Base-by-base conservation (phyloP, 2,888 invertebrate genomes). In the Drosophila monieri region DNA sequence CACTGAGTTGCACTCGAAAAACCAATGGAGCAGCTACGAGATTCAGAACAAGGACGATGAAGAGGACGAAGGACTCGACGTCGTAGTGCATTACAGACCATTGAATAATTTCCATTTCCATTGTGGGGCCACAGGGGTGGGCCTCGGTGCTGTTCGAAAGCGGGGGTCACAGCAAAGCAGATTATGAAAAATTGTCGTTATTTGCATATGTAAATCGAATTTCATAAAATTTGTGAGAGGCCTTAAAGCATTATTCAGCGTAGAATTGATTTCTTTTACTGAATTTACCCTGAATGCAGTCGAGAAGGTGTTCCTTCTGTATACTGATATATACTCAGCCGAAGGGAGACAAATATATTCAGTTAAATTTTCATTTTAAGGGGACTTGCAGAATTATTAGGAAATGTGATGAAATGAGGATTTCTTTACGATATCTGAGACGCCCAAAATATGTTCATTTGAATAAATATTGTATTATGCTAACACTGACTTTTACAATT, bases 131-230 rank as follows among this genome's bases (percentile, higher is more conserved):
- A 23, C 8, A 18, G 35, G 51, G 15, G 3, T 12, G 15, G 43
- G 32, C n/a, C 6, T 9, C 25, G 76, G 76, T 35, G 35, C 12
- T 10, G 70, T 78, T 72, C 37, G 69, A 73, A 71, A 67, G 72
- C 73, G 58, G 68, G 61, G 62, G 76, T 71, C 75, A 68, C 75
- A 68, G 74, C 78, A 83, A 83, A 83, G 85, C 80, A 85, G 87
- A 88, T 87, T 89, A 90, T 90, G 90, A 90, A 90, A 90, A 90
- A 90, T 90, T 89, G 85, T 83, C 87, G 79, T 81, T 89, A 90
- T 90, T 90, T 90, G 90, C 90, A 90, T 90, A 90, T 89, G 90
- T 88, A 90, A 90, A 90, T 90, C 89, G 87, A 87, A 88, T 88
- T 88, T 85, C 85, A 90, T 89, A 90, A 90, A 90, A 90, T 89